Conservation (phyloP, 2,888 invertebrate species). For the Tromatobia lineatoria region DNA sequence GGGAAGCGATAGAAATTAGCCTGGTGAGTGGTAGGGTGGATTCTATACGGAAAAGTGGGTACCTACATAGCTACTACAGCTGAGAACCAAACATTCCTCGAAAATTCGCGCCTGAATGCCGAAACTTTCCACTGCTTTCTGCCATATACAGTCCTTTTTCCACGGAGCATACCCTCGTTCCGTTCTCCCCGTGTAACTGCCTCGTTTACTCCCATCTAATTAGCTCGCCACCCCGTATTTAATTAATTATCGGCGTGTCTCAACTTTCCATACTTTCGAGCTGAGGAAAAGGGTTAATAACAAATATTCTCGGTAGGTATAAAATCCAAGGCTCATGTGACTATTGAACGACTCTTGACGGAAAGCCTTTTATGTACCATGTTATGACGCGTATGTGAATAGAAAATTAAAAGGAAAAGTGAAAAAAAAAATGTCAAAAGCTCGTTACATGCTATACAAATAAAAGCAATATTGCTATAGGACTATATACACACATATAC, state of each 20-base stretch:
- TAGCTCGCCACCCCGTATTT: constrained; percentile 47
- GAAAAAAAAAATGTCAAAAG: background rate
- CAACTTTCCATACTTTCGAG: constrained; percentile 39
- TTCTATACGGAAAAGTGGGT: constrained; percentile 24
- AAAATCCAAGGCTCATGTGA: background rate
- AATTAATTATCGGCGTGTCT: constrained; percentile 57
- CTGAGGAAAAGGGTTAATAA: constrained; percentile 10
- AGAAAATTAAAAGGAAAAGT: constrained; percentile 3
- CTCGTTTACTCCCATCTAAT: constrained; percentile 41
- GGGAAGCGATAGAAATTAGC: constrained; percentile 54
- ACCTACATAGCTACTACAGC: background rate
- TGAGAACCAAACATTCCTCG: constrained; percentile 51
- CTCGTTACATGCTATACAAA: background rate
- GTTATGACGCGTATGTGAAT: constrained; percentile 9
- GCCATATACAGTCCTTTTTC: constrained; percentile 12
- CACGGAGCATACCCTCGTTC: background rate
- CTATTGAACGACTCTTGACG: constrained; percentile 17
- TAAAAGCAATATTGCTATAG: constrained; percentile 16
- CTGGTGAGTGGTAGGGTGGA: constrained; percentile 8
- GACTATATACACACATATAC: background rate
- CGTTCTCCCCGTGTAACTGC: constrained; percentile 3
- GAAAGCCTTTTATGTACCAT: background rate
- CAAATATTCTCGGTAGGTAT: background rate
- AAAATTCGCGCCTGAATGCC: constrained; percentile 41
- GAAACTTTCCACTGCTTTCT: constrained; percentile 39